Conservation (phyloP, 2,888 invertebrate genomes). For the Polylopha cassiicola region DNA sequence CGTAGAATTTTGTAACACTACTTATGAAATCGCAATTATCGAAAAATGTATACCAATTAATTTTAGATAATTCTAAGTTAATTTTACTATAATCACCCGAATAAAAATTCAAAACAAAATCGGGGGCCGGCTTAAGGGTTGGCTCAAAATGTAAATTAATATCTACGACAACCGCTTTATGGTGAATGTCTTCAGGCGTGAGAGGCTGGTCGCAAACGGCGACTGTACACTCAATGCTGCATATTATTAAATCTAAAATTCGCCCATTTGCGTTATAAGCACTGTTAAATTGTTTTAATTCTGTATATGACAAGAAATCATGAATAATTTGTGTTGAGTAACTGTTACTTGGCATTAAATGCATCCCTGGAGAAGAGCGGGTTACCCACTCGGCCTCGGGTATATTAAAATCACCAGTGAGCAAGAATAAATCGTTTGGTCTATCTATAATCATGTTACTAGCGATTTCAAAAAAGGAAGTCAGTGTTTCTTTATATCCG, state of each 20-base stretch:
- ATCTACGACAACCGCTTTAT: not conserved
- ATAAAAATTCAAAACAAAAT: not conserved
- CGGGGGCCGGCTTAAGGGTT: not conserved
- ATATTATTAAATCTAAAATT: slow-evolving; percentile 6
- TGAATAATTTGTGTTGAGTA: not conserved
- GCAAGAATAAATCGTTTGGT: slow-evolving; percentile 8
- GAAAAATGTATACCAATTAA: not conserved
- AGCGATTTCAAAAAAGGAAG: slow-evolving; percentile 6
- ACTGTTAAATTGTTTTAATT: slow-evolving; percentile 5
- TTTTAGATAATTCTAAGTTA: not conserved
- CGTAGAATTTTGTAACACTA: not conserved
- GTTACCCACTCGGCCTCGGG: not conserved
- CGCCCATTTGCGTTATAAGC: not conserved
- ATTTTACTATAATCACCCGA: not conserved
- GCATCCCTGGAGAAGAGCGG: not conserved
- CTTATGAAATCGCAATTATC: not conserved
- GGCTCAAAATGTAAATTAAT: not conserved
- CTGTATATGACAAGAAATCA: slow-evolving; percentile 5
- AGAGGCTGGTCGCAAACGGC: slow-evolving; percentile 1
- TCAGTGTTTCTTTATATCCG: slow-evolving; percentile 1
- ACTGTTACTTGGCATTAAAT: not conserved
- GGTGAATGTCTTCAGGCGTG: not conserved
- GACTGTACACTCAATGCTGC: not conserved
- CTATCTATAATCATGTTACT: slow-evolving; percentile 7
- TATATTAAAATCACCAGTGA: slow-evolving; percentile 16